phyloP scores from a whole-genome alignment of 2,113 vertebrate genomes.

The Acrocephalus arundinaceus region DNA sequence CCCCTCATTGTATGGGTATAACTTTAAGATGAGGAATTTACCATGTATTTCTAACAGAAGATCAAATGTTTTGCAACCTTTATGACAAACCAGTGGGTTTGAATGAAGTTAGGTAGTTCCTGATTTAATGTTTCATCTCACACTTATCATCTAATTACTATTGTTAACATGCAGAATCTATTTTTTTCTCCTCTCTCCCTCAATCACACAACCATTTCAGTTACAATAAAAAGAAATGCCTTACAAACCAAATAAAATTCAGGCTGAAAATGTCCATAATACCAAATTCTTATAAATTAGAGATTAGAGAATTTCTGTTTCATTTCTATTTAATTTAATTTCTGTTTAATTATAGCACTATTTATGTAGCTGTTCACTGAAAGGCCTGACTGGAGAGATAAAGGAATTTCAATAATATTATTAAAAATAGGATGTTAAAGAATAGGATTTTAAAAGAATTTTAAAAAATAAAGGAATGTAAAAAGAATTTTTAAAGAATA shows the following conservation, averaged over 20 bases:
- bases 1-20: not conserved
- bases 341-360: not conserved
- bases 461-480: not conserved
- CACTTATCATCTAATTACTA: not conserved
- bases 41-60: not conserved
- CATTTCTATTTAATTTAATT: not conserved
- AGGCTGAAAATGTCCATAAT: not conserved
- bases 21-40: not conserved
- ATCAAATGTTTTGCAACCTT: slow-evolving; percentile 2
- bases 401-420: not conserved
- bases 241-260: not conserved
- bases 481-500: not conserved
- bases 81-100: not conserved
- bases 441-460: not conserved
- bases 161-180: not conserved
- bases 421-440: not conserved
- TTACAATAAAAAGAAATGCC: not conserved
- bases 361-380: not conserved
- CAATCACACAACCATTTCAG: not conserved
- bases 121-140: not conserved
- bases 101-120: not conserved
- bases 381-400: not conserved
- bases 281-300: not conserved
- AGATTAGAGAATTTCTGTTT: not conserved
- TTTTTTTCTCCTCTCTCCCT: not conserved